Conservation (phyloP, 2,113 vertebrate genomes). For the Galbula dea region DNA sequence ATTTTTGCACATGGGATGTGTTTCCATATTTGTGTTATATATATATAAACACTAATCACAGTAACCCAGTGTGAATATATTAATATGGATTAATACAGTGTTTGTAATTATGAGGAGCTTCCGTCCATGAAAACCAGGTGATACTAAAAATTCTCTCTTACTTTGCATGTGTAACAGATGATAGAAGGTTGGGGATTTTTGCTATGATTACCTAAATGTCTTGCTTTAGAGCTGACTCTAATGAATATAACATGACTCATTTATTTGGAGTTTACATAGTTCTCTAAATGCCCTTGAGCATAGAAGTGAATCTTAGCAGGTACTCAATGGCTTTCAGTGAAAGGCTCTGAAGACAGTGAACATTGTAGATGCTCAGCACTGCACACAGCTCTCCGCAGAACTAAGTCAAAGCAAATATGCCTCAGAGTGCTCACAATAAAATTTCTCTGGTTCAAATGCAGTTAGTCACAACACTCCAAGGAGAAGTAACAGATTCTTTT, state of each 20-base stretch:
- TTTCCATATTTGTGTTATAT: slow-evolving; percentile 23
- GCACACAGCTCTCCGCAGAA: not conserved
- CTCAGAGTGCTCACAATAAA: not conserved
- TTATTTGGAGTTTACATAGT: not conserved
- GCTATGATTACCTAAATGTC: not conserved
- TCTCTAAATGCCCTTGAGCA: not conserved
- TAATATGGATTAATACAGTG: slow-evolving; percentile 36
- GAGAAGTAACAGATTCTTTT: not conserved
- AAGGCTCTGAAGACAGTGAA: not conserved
- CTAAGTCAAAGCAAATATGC: not conserved
- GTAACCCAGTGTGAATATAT: slow-evolving; percentile 35
- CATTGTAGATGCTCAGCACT: not conserved
- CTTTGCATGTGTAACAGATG: not conserved
- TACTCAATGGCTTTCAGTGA: not conserved
- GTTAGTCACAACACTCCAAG: not conserved
- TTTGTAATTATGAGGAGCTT: not conserved
- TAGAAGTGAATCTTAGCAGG: not conserved
- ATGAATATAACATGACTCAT: not conserved
- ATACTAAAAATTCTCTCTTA: not conserved
- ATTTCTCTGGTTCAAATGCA: not conserved
- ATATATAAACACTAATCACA: slow-evolving; percentile 19
- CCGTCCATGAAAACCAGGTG: not conserved
- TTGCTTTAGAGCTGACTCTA: not conserved
- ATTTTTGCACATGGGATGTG: slow-evolving; percentile 44
- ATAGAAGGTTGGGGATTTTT: not conserved